Base-by-base conservation (phyloP, 2,888 invertebrate species). In the Parnassius glacialis region DNA sequence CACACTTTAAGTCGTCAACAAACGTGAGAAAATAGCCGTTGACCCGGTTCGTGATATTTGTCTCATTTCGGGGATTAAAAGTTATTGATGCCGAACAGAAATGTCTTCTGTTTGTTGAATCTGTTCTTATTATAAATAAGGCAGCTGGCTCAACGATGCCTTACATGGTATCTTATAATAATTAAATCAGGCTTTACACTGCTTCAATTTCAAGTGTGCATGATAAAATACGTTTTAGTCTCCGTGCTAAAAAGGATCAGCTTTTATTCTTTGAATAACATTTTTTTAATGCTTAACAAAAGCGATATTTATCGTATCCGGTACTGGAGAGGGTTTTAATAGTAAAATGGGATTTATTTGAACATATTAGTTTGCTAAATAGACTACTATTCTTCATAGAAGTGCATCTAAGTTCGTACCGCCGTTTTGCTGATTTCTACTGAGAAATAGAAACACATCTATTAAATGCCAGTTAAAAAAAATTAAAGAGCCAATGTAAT, bases 21-120 rank as follows among this genome's bases (percentile, higher is more conserved):
- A 89, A 89, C 90, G 90, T 90, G 90, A 89, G 90, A 91, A 90
- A 88, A 88, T 87, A 85, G 86, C 84, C 83, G 83, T 80, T 87
- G 90, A 89, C 89, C 89, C 83, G 82, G 84, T 85, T 90, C 91
- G 91, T 91, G 91, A 89, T 87, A 84, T 87, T 90, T 87, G 86
- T 81, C 84, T 83, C 89, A 86, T 87, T 90, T 87, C 71, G 78
- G 75, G 83, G 91, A 90, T 91, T 89, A 90, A 82, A 84, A 83
- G 78, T 81, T 87, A 87, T 87, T 83, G 80, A 78, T 79, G 78
- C 78, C 76, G 83, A 48, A 84, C 83, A 76, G 68, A 78, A 80
- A 72, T 75, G 81, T 81, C 84, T 87, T 81, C 80, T 82, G 85
- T 85, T 85, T 88, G 85, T 84, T 76, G 82, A 83, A 80, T 82